Evolutionary conservation across 2,797 vertebrate species (phyloP), one percentile per base, ranked within the genome.

Genomic region (Sternotherus odoratus): DNA sequence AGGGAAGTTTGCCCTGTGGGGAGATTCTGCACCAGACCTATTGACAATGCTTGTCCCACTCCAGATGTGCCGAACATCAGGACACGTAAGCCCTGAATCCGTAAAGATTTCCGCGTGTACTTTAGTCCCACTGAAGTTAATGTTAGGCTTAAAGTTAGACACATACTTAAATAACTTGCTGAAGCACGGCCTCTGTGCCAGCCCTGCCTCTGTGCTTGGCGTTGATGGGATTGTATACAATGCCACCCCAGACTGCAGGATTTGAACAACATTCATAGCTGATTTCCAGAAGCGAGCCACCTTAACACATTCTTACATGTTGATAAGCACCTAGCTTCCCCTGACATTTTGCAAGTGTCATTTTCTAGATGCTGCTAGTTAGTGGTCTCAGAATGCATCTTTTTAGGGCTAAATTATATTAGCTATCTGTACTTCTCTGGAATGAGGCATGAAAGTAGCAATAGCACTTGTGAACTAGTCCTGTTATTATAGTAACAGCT

Each of bases 51-150:
- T 57, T 28, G 28, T 57, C 24, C 54, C 26, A 28, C 26, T 57
- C 28, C 11, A 57, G 11, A 57, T 57, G 26, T 57, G 54, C 54
- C 28, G 54, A 57, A 28, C 26, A 57, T 12, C 63, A n/a, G 63
- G 17, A 57, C 24, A 57, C 12, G 1, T 57, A 85, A 28, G 0
- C 48, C 12, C 60, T 53, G 2, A 85, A 6, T 56, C 77, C 43
- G 6, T 1, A 16, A 74, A 85, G 30, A 19, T 56, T 91, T 57
- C 53, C 36, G 10, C 3, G 9, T 0, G 2, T 19, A 4, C 17
- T 2, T 30, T 33, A 80, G 16, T 0, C 6, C 23, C 2, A 0
- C 33, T 5, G 0, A 1, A n/a, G 46, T 72, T 93, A 48, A 33
- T 56, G 24, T 66, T 51, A 57, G 56, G 72, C 77, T 95, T 83